Conservation (phyloP, 2,113 vertebrate genomes). For the Psilopsiagon aurifrons region DNA sequence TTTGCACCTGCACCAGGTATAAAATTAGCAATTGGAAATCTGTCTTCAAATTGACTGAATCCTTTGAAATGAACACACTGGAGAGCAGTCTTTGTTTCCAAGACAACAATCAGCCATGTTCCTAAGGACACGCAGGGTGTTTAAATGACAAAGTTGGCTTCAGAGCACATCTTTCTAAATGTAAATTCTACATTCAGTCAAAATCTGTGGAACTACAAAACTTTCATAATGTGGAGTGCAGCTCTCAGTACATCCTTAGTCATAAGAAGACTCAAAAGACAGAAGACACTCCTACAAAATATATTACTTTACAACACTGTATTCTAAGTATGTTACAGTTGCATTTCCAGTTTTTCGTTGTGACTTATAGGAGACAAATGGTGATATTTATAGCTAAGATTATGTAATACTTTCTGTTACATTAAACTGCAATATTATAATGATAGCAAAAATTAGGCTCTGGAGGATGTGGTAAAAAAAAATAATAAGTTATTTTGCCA, state of each 20-base stretch:
- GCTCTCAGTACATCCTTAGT: background rate
- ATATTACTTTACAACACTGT: background rate
- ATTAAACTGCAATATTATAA: background rate
- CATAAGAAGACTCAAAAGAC: background rate
- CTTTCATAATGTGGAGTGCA: background rate
- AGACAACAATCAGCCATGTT: background rate
- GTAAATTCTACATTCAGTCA: slow-evolving; percentile 37
- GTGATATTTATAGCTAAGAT: background rate
- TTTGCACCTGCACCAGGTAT: background rate
- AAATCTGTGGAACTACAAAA: background rate
- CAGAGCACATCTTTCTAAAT: slow-evolving; percentile 14
- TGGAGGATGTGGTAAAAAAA: background rate
- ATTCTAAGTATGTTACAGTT: background rate
- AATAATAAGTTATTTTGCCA: background rate
- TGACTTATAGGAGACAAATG: background rate
- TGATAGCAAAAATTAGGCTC: background rate
- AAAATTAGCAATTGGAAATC: background rate
- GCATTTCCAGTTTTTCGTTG: background rate
- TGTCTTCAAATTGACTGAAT: background rate
- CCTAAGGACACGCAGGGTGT: background rate
- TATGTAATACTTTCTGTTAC: background rate
- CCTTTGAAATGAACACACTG: background rate
- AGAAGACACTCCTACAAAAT: background rate
- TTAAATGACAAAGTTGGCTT: slow-evolving; percentile 12
- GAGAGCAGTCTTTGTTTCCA: slow-evolving; percentile 12